A percentile compares a stretch with the other conserved stretches of the same genome.
Conservation (phyloP, 2,888 invertebrate genomes). For the Barypeithes pellucidus region DNA sequence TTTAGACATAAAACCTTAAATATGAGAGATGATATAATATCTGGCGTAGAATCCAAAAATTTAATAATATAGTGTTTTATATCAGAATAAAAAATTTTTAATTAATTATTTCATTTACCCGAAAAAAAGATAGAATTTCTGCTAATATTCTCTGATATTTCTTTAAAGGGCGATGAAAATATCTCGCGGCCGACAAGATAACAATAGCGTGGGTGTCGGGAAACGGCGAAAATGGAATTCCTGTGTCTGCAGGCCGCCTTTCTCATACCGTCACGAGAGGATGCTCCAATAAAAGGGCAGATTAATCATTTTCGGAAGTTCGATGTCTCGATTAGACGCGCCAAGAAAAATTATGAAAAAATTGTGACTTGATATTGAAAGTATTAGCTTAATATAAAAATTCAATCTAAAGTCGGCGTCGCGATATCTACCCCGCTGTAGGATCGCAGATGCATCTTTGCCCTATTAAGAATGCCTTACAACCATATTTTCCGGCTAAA, state of each 20-base stretch:
- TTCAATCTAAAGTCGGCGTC: neutral
- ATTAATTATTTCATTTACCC: no score
- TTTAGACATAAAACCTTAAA: no score
- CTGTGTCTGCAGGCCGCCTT: conserved; percentile 33
- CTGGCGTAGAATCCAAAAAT: no score
- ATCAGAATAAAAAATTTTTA: no score
- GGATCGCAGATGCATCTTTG: no score
- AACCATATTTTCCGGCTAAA: no score
- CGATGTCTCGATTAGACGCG: conserved; percentile 28
- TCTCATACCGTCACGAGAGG: conserved; percentile 38
- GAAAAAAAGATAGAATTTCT: neutral
- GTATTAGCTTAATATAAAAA: conserved; percentile 11
- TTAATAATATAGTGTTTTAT: no score
- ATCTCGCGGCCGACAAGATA: conserved; percentile 66
- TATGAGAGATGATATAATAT: no score
- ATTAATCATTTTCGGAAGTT: conserved; percentile 41
- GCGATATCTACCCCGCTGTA: no score
- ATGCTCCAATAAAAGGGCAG: conserved; percentile 38
- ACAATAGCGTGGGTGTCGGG: conserved; percentile 64
- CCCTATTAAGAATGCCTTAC: no score
- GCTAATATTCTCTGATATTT: conserved; percentile 17
- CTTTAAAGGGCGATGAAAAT: conserved; percentile 63
- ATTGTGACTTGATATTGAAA: conserved; percentile 16
- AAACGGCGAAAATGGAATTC: conserved; percentile 55
- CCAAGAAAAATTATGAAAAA: conserved; percentile 30